Evolutionary conservation across 2,888 invertebrate genomes (phyloP).

Genomic region (Escarpia spicata): DNA sequence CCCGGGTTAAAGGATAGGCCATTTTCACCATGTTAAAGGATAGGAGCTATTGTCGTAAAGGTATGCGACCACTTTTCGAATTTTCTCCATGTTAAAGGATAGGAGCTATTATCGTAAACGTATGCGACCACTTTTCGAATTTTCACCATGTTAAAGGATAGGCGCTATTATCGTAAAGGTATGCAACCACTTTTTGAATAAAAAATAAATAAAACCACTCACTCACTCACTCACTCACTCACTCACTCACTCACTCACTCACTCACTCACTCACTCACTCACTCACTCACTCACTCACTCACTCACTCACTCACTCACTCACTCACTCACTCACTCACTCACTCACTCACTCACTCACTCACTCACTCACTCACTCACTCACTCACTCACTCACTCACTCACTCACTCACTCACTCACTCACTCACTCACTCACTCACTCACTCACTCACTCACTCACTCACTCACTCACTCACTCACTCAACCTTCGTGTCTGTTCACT

Average conservation of each 20-base stretch:
- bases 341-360: constrained; percentile 24
- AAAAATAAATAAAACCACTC: neutral
- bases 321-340: constrained; percentile 23
- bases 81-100: no score
- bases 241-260: constrained; percentile 22
- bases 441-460: constrained; percentile 31
- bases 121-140: no score
- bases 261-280: constrained; percentile 22
- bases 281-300: constrained; percentile 23
- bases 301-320: neutral
- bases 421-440: constrained; percentile 27
- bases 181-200: no score
- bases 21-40: no score
- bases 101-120: no score
- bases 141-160: no score
- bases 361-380: constrained; percentile 21
- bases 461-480: constrained; percentile 17
- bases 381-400: constrained; percentile 26
- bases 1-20: no score
- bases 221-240: constrained; percentile 23
- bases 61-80: no score
- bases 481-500: no score
- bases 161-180: no score
- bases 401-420: constrained; percentile 27
- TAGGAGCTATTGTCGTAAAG: no score